phyloP scores from a whole-genome alignment of 2,797 vertebrate genomes.

The Enteromius anoplus region DNA sequence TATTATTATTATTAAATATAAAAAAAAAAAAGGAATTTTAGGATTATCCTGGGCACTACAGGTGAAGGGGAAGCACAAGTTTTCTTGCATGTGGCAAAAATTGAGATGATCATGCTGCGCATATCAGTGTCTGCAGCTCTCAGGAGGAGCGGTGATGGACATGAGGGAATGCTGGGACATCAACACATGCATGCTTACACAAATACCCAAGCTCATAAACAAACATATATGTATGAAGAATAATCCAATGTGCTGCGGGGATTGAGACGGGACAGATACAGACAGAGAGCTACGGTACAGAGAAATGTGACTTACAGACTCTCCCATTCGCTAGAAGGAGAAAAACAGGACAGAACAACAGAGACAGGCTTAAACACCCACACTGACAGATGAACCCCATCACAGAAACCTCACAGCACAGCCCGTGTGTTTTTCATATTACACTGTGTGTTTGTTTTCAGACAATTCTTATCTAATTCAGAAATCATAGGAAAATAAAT shows the following conservation, averaged over 20 bases:
- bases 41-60: background rate
- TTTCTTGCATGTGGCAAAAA: conserved; percentile 45
- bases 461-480: background rate
- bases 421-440: background rate
- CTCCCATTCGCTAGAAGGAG: conserved; percentile 94
- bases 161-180: conserved; percentile 12
- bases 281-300: conserved; percentile 67
- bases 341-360: conserved; percentile 85
- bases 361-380: conserved; percentile 77
- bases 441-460: no score
- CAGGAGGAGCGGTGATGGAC: conserved; percentile 46
- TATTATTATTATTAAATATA: background rate
- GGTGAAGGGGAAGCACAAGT: conserved; percentile 61
- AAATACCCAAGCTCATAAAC: background rate
- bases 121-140: conserved; percentile 40
- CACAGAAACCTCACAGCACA: background rate
- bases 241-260: conserved; percentile 23
- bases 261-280: conserved; percentile 11
- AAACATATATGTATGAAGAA: conserved; percentile 36
- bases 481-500: background rate
- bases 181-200: conserved; percentile 9
- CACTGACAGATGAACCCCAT: conserved; percentile 38
- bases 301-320: conserved; percentile 91
- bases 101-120: conserved; percentile 56
- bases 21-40: background rate